These are phyloP conservation scores for Papilio machaon DNA, from an alignment of 1,140 invertebrate species.

Conservation along the genomic window DNA sequence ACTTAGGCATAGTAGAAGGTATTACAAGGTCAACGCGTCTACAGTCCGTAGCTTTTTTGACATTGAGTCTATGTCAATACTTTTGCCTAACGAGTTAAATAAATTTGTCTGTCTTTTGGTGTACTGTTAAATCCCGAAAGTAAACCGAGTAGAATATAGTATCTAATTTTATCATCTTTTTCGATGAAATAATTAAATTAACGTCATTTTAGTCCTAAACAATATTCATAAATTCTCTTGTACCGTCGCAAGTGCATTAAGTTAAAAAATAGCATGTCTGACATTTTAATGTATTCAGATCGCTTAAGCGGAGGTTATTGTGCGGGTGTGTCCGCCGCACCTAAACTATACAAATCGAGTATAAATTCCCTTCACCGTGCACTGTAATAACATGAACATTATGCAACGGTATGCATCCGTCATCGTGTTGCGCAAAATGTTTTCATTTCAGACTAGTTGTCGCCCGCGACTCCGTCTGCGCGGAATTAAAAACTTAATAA, in stretches of 20 bases:
- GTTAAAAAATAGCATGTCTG: conserved; percentile 29
- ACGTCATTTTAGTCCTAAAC: neutral
- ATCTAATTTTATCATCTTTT: neutral
- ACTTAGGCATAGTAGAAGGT: no score
- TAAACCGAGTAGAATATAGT: no score
- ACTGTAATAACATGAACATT: conserved; percentile 59
- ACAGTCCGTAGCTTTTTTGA: neutral
- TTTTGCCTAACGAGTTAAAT: neutral
- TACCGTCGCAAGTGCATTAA: conserved; percentile 7
- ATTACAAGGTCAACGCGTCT: no score
- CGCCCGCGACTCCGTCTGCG: no score
- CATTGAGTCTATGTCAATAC: neutral
- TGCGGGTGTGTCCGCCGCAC: conserved; percentile 43
- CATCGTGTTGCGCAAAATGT: conserved; percentile 34
- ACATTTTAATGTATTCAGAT: conserved; percentile 40
- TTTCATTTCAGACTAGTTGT: neutral
- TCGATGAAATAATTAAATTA: neutral
- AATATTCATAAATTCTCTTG: conserved; percentile 9
- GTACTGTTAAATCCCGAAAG: neutral
- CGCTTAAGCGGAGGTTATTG: conserved; percentile 33
- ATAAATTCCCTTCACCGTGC: conserved; percentile 50
- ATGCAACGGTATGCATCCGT: conserved; percentile 50
- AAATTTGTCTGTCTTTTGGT: neutral
- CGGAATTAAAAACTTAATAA: no score
- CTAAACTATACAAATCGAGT: conserved; percentile 54